A percentile compares a stretch with the other conserved stretches of the same genome.
Conservation (phyloP, 2,797 vertebrate genomes). For the Micropoecilia bifurca region DNA sequence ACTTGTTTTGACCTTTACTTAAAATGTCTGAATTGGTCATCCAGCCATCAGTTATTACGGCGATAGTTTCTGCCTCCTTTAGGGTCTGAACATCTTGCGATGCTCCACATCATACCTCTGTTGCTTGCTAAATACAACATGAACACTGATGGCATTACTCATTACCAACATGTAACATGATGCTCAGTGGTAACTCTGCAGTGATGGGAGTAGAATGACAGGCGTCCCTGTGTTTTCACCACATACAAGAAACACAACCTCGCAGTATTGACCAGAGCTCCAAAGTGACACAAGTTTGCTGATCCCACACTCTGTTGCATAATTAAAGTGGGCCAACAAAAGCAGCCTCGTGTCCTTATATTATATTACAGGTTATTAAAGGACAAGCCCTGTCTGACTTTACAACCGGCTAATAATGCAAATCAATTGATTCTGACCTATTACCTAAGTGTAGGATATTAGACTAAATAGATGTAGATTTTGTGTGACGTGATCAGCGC, state of each 20-base stretch:
- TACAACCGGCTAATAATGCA: slow-evolving; percentile 63
- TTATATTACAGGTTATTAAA: slow-evolving; percentile 72
- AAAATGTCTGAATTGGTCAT: not conserved
- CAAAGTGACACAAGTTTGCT: slow-evolving; percentile 53
- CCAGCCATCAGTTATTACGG: not conserved
- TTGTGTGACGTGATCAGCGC: slow-evolving; percentile 41
- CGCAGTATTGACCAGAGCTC: slow-evolving; percentile 63
- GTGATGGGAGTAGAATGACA: slow-evolving; percentile 25
- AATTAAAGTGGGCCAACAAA: slow-evolving; percentile 76
- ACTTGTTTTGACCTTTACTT: not conserved
- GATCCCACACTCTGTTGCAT: slow-evolving; percentile 73
- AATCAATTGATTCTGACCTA: slow-evolving; percentile 55
- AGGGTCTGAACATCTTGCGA: not conserved
- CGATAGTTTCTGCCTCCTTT: not conserved
- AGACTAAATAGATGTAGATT: slow-evolving; percentile 14
- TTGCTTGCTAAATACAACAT: slow-evolving; percentile 3
- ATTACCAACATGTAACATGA: slow-evolving; percentile 29
- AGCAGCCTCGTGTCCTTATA: slow-evolving; percentile 59
- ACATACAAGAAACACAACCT: slow-evolving; percentile 57
- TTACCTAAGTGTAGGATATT: slow-evolving; percentile 21
- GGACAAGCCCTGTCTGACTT: slow-evolving; percentile 61
- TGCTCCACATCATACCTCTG: not conserved
- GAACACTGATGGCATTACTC: slow-evolving; percentile 12
- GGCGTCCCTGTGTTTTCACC: slow-evolving; percentile 49
- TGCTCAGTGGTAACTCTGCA: slow-evolving; percentile 8